Base-by-base conservation (phyloP, 1,140 invertebrate genomes). In the Zaprionus vittiger region DNA sequence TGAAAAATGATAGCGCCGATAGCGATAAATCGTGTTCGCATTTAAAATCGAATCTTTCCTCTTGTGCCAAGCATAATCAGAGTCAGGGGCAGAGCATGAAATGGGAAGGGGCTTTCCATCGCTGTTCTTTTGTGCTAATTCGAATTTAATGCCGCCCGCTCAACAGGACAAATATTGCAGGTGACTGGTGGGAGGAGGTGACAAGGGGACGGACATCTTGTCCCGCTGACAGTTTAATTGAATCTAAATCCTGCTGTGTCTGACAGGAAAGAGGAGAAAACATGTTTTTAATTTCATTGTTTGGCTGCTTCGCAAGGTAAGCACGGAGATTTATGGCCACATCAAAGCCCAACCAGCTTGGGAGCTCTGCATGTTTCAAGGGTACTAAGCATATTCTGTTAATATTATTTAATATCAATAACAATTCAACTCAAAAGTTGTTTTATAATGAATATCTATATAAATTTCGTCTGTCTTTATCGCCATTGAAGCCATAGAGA, bases 181-280 rank as follows among this genome's bases (percentile, higher is more conserved):
- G 31, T 59, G 70, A 57, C 61, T 24, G 47, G 2, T 49, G 56
- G 41, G 37, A 54, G 31, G 55, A 2, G n/a, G 37, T 17, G 14
- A 47, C 24, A 3, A 54, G 38, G 57, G 28, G 38, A n/a, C 26
- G 56, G 44, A 67, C 52, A 38, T 57, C 49, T 67, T 67, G 57
- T 62, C 74, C 75, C 70, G 75, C 70, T 73, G 75, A 77, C 75
- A 77, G 59, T 77, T 77, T 77, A 77, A 77, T 77, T 77, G 71
- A 77, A 77, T 73, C 71, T 68, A 73, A 77, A 73, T 73, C 75
- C 71, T 52, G 70, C 74, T 63, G 70, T 68, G 63, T 57, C 31
- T 41, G 63, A 73, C 75, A 64, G 60, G 64, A 68, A 67, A n/a
- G 55, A 37, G 49, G n/a, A 66, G 38, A 77, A 77, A 77, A 77